Base-by-base conservation (phyloP, 2,113 vertebrate species). In the Podarcis raffonei region DNA sequence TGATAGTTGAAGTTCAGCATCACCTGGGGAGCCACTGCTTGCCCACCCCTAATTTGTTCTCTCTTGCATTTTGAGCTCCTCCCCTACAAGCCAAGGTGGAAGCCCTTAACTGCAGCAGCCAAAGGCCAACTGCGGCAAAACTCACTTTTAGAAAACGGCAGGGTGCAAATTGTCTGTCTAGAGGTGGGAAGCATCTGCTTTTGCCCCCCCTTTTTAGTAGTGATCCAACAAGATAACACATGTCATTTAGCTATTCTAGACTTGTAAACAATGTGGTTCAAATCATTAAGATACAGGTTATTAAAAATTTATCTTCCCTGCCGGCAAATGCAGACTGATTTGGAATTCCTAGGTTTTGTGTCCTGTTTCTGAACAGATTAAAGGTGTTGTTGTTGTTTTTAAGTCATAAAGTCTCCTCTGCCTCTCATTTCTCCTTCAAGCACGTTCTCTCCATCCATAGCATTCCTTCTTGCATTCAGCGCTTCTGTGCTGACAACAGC, bases 241-340 rank as follows among this genome's bases (percentile, higher is more conserved):
- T 5, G 48, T 5, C 57, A 57, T 37, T 62, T 75, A 57, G 84
- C 71, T 16, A 77, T 65, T 76, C 72, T 9, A 18, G 20, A 65
- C 72, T 37, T 65, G 72, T 62, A 76, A 85, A 77, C 84, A 77
- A 77, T 86, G 74, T 9, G 35, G 74, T 65, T 77, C 35, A 30
- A 37, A 86, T 77, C 35, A 65, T 65, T 53, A 77, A 18, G 72
- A 42, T 37, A 4, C 23, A 35, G 84, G 57, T 8, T 59, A 86
- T 86, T 77, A 86, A 86, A 86, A 86, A 86, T 86, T 86, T 39
- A 86, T 86, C 72, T 53, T 30, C 23, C 65, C 84, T 65, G 23
- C 84, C 32, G 35, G 84, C 84, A 27, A 62, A 13, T 6, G 83
- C 83, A 16, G 72, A 8, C 84, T 39, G 32, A 62, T 85, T 85